Evolutionary conservation across 2,113 vertebrate genomes (phyloP).

Genomic region (Delphinus delphis): DNA sequence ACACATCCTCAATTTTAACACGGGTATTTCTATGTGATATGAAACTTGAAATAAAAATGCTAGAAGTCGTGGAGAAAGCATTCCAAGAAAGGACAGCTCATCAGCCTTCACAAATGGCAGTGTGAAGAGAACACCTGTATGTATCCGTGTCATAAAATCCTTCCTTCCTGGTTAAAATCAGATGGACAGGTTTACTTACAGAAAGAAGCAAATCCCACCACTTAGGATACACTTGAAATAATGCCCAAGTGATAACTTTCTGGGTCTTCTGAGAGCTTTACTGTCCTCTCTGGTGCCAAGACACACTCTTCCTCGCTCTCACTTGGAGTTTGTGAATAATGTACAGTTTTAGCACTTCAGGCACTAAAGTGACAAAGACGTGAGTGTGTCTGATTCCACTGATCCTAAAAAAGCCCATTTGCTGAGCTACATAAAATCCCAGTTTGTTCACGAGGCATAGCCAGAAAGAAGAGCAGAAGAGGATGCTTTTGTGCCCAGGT

Average conservation of each 20-base stretch:
- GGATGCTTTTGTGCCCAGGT: background rate
- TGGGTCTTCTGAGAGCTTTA: background rate
- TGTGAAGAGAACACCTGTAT: background rate
- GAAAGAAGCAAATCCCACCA: background rate
- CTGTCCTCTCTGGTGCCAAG: background rate
- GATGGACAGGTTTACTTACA: background rate
- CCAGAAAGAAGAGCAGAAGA: background rate
- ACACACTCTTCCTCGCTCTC: background rate
- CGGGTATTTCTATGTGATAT: background rate
- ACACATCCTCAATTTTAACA: background rate
- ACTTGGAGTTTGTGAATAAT: conserved; percentile 41
- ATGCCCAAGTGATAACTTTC: background rate
- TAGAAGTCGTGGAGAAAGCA: background rate
- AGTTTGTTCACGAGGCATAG: background rate
- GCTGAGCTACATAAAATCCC: conserved; percentile 1
- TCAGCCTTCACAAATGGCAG: background rate
- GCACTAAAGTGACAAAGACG: conserved; percentile 48
- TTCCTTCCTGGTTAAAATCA: background rate
- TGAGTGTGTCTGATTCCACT: conserved; percentile 1
- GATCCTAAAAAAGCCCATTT: conserved; percentile 59
- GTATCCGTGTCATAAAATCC: background rate
- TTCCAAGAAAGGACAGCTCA: background rate
- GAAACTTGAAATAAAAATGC: conserved; percentile 51
- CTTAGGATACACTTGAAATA: background rate
- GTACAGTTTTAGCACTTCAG: conserved; percentile 59